Evolutionary conservation across 2,888 invertebrate species (phyloP), one percentile per base, ranked within the genome.

Genomic region (Fissipunctia ypsillon): DNA sequence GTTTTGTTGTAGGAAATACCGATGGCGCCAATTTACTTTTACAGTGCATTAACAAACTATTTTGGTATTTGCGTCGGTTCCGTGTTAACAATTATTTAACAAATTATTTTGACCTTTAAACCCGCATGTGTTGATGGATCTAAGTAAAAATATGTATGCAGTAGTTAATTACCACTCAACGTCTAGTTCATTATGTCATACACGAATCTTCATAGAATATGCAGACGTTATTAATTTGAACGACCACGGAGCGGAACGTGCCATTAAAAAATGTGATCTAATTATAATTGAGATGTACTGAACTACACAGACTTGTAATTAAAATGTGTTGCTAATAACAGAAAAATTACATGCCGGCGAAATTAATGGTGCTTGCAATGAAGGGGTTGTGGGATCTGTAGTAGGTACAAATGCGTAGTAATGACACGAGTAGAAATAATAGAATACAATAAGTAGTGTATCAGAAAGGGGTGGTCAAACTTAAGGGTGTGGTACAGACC

Each of bases 351-450:
- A 83, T 69, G 76, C 78, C 79, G 73, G 83, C 52, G 64, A 79
- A 88, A 87, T 85, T 87, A 88, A 89, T 88, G 86, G 81, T 80
- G 79, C 86, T 83, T 85, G 84, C 77, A 87, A 85, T 73, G 73
- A 43, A 78, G 69, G 83, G 84, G 73, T 76, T 84, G 76, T 80
- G 75, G 73, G 61, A 76, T 75, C 64, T 67, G 16, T 65, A 64
- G 57, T 65, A 57, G 41, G 16, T 69, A 64, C 45, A 54, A 65
- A 73, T 64, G 48, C 45, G 69, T 69, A 72, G 68, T 78, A 69
- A 76, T 69, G 76, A 84, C 73, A 83, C 59, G 22, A 38, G n/a
- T 69, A 43, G 45, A 25, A 60, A 69, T 78, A 48, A 52, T 69
- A 38, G 10, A 64, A 70, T 41, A 56, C 54, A 83, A 48, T 52